Evolutionary conservation across 2,888 invertebrate genomes (phyloP).

Genomic region (Serrognathus titanus): DNA sequence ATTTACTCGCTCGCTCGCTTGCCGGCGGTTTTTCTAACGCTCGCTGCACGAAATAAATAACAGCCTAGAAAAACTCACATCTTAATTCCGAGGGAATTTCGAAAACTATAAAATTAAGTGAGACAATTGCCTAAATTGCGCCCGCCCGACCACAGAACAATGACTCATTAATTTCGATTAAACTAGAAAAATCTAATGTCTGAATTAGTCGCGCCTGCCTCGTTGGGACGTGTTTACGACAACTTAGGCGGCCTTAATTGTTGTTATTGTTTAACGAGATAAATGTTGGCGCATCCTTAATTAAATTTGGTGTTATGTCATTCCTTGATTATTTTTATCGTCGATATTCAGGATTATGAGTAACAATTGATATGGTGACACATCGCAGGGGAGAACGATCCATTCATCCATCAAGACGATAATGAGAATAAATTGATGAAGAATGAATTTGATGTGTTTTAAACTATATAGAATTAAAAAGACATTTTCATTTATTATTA

Average conservation of each 20-base stretch:
- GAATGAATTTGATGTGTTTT: no score
- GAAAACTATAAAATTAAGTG: conserved; percentile 22
- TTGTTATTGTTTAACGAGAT: background rate
- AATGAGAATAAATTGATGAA: no score
- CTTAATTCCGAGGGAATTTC: conserved; percentile 13
- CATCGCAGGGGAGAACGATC: no score
- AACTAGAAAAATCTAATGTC: conserved; percentile 16
- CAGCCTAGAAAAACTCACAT: background rate
- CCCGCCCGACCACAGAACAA: conserved; percentile 13
- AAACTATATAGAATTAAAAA: no score
- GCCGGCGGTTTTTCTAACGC: background rate
- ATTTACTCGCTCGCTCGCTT: background rate
- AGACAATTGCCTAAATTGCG: conserved; percentile 22
- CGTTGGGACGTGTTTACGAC: conserved; percentile 2
- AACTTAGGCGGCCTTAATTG: conserved; percentile 1
- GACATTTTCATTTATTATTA: no score
- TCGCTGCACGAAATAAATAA: background rate
- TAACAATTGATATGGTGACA: no score
- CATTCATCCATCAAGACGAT: no score
- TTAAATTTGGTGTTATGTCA: no score
- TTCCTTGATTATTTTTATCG: no score
- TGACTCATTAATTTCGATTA: conserved; percentile 24
- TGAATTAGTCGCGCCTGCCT: conserved; percentile 17
- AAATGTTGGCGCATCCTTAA: no score
- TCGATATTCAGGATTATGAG: no score